Conservation (phyloP, 1,140 invertebrate species). For the Meteorus sp. region DNA sequence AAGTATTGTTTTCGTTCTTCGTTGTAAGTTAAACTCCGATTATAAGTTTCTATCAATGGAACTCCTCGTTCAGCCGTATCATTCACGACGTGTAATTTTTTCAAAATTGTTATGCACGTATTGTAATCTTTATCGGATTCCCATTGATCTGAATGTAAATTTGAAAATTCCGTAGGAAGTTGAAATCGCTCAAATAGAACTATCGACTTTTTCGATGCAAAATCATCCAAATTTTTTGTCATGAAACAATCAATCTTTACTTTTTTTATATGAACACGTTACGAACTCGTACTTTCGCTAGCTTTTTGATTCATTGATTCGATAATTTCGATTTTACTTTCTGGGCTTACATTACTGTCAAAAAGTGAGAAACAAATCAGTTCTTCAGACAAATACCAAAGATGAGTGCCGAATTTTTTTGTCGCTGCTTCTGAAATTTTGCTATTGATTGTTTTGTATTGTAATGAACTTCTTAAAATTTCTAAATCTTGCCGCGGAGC, state of each 20-base stretch:
- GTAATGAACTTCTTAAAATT: constrained; percentile 17
- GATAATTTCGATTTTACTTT: constrained; percentile 29
- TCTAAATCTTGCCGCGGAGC: constrained; percentile 24
- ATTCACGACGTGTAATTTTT: constrained; percentile 16
- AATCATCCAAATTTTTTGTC: constrained; percentile 15
- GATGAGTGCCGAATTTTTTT: constrained; percentile 34
- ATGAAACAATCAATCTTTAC: neutral
- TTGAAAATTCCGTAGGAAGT: neutral
- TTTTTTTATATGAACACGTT: neutral
- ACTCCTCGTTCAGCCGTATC: constrained; percentile 17
- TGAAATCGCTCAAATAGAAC: constrained; percentile 6
- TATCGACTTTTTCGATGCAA: constrained; percentile 4
- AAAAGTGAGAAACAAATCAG: constrained; percentile 37
- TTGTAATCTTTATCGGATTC: constrained; percentile 9
- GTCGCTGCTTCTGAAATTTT: constrained; percentile 19
- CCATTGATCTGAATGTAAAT: constrained; percentile 12
- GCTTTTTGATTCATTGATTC: constrained; percentile 4
- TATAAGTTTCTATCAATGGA: constrained; percentile 9
- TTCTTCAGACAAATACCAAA: constrained; percentile 40
- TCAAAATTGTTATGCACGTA: constrained; percentile 5
- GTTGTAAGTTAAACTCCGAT: constrained; percentile 14
- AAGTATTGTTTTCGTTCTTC: constrained; percentile 18
- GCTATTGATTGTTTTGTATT: constrained; percentile 15
- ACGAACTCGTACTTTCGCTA: constrained; percentile 1
- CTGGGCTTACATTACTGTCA: constrained; percentile 30